Evolutionary conservation across 1,140 invertebrate genomes (phyloP), one percentile per base, ranked within the genome.

Genomic region (Ips nitidus): DNA sequence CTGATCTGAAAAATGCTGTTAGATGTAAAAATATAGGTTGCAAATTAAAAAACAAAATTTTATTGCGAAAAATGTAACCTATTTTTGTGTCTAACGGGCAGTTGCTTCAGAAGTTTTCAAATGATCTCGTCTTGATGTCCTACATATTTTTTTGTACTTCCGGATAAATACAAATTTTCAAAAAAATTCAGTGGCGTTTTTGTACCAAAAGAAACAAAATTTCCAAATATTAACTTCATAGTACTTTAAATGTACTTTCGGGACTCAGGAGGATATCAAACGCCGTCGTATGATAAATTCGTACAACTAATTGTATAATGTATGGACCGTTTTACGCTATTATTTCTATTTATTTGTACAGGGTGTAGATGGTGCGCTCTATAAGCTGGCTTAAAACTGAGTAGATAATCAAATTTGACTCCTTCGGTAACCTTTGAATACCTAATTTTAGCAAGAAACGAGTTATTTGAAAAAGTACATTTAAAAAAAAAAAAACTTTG

Each of bases 181-280:
- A 45, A 45, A 45, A 45, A 5, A 45, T 45, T 45, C 4, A 5
- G 4, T 45, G 8, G 8, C 4, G 4, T 45, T 45, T 45, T 45
- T 45, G 4, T 45, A 5, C 43, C 43, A 45, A 5, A 5, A 45
- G 4, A 22, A 45, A 45, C 4, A 5, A 45, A 45, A 5, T 45
- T 45, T 45, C 8, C 43, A 45, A 45, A 8, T 5, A 45, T 5
- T 45, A 22, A 45, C 43, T 8, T 5, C 43, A 45, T 5, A 45
- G 8, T 45, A 45, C 8, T 45, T 8, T 8, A 45, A 45, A 45
- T 5, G 8, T 45, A 42, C 41, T 71, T 3, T 45, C 8, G 43
- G 43, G 1, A 45, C 43, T 45, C 4, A 45, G 8, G 43, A 45
- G 43, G 43, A 55, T 73, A 40, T 45, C n/a, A n/a, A n/a, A n/a